Percentiles rank a stretch among this genome's conserved stretches.
Conservation (phyloP, 2,797 vertebrate genomes). For the Rhinophrynus dorsalis region DNA sequence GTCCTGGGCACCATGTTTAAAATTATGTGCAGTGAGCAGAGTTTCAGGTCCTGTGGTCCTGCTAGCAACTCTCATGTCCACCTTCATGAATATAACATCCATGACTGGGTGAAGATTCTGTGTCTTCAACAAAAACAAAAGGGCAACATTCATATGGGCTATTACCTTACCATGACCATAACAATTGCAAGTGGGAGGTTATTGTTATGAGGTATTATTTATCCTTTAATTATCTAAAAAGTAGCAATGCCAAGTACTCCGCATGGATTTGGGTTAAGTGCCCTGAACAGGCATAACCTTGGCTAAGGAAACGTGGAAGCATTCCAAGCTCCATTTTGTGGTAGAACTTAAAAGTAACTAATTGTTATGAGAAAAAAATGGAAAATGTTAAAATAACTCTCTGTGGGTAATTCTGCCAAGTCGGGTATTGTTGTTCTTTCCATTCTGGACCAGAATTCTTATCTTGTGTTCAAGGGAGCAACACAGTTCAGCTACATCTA, state of each 20-base stretch:
- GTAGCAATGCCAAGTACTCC: background rate
- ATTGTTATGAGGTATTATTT: background rate
- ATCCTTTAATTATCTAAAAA: background rate
- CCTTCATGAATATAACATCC: too few relatives aligned
- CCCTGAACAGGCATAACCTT: background rate
- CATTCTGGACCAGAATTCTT: background rate
- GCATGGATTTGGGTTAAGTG: background rate
- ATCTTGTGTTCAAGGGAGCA: constrained; percentile 4
- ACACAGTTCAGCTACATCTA: constrained; percentile 4
- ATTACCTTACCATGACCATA: too few relatives aligned
- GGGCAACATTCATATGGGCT: too few relatives aligned
- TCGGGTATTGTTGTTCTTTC: background rate
- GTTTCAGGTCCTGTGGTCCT: too few relatives aligned
- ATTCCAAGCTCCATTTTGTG: background rate
- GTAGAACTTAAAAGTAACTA: constrained; percentile 11
- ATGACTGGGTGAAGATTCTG: too few relatives aligned
- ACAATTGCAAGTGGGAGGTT: too few relatives aligned
- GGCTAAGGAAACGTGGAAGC: background rate
- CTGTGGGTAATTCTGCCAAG: background rate
- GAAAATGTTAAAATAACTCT: constrained; percentile 1
- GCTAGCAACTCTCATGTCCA: too few relatives aligned
- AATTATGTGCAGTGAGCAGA: too few relatives aligned
- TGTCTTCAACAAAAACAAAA: too few relatives aligned
- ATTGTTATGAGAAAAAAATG: constrained; percentile 6
- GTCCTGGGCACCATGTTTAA: too few relatives aligned